Evolutionary conservation across 2,797 vertebrate genomes (phyloP).

Genomic region (Neomorphus geoffroyi): DNA sequence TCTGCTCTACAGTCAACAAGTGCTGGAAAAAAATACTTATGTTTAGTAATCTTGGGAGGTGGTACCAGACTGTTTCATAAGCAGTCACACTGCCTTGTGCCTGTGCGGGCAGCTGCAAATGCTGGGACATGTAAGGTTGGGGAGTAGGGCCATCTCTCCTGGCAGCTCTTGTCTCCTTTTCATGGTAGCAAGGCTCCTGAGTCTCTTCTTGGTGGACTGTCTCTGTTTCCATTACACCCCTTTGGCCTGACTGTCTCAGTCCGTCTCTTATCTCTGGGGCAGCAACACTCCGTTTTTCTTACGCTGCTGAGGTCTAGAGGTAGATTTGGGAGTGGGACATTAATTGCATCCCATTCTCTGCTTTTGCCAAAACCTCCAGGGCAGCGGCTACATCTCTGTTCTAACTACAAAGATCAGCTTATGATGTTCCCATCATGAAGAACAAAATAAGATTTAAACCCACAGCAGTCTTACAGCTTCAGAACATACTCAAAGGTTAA

Average conservation of each 20-base stretch:
- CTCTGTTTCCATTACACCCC: neutral
- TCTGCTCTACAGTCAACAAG: too few relatives aligned
- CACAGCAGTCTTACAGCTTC: neutral
- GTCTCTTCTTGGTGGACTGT: neutral
- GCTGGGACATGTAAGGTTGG: too few relatives aligned
- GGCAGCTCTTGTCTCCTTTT: neutral
- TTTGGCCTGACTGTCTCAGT: neutral
- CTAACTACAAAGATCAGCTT: neutral
- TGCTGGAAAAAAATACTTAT: too few relatives aligned
- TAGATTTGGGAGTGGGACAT: neutral
- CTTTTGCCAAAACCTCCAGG: neutral
- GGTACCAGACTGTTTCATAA: too few relatives aligned
- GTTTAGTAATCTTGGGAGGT: too few relatives aligned
- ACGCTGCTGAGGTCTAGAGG: neutral
- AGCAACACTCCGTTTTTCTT: neutral
- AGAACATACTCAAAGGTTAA: neutral
- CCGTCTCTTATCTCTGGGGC: neutral
- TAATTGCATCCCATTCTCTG: neutral
- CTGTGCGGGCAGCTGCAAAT: too few relatives aligned
- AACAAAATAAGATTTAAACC: neutral
- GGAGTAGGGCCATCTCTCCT: too few relatives aligned
- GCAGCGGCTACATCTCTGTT: neutral
- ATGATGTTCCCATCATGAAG: neutral
- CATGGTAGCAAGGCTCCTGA: neutral
- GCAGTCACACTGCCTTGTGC: too few relatives aligned